These are phyloP conservation scores for Xylota sylvarum DNA, from an alignment of 2,888 invertebrate genomes.

Conservation along the genomic window DNA sequence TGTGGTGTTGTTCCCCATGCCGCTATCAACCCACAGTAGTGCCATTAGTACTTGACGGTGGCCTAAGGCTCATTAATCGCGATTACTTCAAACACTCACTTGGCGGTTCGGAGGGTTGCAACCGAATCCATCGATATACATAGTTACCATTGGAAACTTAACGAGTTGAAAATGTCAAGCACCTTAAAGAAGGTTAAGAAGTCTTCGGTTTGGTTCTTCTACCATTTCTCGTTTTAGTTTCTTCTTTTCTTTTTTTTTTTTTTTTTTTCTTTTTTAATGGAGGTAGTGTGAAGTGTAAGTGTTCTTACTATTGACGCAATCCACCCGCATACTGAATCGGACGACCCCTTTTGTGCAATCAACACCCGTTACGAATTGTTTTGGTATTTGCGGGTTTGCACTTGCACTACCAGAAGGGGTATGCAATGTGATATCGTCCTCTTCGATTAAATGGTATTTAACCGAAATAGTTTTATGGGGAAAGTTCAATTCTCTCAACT, in stretches of 20 bases:
- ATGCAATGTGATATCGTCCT: slow-evolving; percentile 68
- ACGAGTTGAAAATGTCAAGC: slow-evolving; percentile 74
- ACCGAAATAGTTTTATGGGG: slow-evolving; percentile 65
- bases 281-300: slow-evolving; percentile 44
- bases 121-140: slow-evolving; percentile 22
- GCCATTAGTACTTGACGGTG: slow-evolving; percentile 48
- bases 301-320: slow-evolving; percentile 25
- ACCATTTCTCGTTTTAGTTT: slow-evolving; percentile 40
- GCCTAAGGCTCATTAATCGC: slow-evolving; percentile 69
- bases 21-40: slow-evolving; percentile 50
- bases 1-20: slow-evolving; percentile 9
- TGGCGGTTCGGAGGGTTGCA: slow-evolving; percentile 33
- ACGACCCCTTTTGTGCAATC: slow-evolving; percentile 60
- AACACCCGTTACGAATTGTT: slow-evolving; percentile 73
- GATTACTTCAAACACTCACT: slow-evolving; percentile 47
- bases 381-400: slow-evolving; percentile 70
- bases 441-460: slow-evolving; percentile 74
- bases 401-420: slow-evolving; percentile 26
- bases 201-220: slow-evolving; percentile 49
- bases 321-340: neutral
- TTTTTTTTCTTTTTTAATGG: neutral
- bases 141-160: slow-evolving; percentile 49
- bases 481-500: slow-evolving; percentile 56
- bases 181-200: slow-evolving; percentile 75
- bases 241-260: slow-evolving; percentile 10